Conservation (phyloP, 2,888 invertebrate genomes). For the Eupithecia tripunctaria region DNA sequence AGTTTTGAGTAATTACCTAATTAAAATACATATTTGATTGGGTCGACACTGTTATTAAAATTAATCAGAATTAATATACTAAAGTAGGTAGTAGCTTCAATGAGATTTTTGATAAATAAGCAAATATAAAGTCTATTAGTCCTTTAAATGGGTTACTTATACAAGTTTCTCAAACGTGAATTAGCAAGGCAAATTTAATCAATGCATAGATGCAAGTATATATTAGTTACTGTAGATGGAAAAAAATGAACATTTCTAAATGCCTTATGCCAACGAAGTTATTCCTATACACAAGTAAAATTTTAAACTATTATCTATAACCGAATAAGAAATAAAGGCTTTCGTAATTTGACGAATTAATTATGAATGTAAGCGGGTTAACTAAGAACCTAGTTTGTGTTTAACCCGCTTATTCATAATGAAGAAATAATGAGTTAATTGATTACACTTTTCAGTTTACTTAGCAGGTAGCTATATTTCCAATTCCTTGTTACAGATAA, state of each 20-base stretch:
- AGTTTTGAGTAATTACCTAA: neutral
- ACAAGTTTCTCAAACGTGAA: neutral
- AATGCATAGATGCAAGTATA: neutral
- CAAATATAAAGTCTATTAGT: neutral
- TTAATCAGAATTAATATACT: neutral
- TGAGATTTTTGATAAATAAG: neutral
- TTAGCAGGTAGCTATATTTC: slow-evolving; percentile 16
- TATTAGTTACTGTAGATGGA: neutral
- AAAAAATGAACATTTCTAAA: neutral
- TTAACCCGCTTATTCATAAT: too few species aligned
- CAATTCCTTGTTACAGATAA: slow-evolving; percentile 85
- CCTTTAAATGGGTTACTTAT: neutral
- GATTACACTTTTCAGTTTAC: neutral
- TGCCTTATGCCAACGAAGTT: neutral
- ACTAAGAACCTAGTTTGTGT: too few species aligned
- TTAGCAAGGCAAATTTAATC: neutral
- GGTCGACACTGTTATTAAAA: neutral
- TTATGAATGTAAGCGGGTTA: too few species aligned
- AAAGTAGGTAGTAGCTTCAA: too few species aligned
- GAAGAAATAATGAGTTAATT: too few species aligned
- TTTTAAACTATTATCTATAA: neutral
- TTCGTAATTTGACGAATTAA: too few species aligned
- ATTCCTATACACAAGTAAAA: neutral
- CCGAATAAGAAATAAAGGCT: too few species aligned
- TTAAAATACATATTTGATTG: neutral